Base-by-base conservation (phyloP, 2,113 vertebrate species). In the Ptilorrhoa leucosticta region DNA sequence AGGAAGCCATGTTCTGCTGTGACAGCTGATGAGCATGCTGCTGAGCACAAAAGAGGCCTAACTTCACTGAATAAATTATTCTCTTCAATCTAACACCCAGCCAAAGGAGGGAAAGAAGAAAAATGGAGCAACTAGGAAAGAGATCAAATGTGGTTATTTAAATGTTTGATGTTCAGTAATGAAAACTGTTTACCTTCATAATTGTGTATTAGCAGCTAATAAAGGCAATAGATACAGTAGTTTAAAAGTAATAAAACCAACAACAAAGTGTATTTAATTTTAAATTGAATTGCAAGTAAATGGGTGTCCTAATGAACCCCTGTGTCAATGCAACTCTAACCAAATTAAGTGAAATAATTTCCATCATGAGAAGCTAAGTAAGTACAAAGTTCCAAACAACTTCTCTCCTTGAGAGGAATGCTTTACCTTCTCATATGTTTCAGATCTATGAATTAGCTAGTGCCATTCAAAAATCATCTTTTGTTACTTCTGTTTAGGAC, bases 231-330 rank as follows among this genome's bases (percentile, higher is more conserved):
- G 97, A 98, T 98, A 98, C 98, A 98, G 97, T 98, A 97, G 97
- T 98, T 98, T 98, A 98, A 98, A 98, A 98, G 98, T 97, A 98
- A 98, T 98, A 98, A 97, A 97, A 98, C 98, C 95, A 95, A 97
- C 98, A 98, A 97, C 96, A 97, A 98, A 98, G 98, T 98, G 98
- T 98, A 97, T 98, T 98, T 98, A 98, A 98, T 98, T 98, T 98
- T 97, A 98, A 97, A 98, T 98, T 98, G 98, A 97, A 98, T 98
- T 97, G 97, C 98, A 90, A 90, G 97, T 63, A 98, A 98, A 98
- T 98, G 98, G 89, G 83, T 83, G 58, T 97, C 95, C 97, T 98
- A 98, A 98, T 98, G 98, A 98, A 96, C 94, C 96, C 92, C 85
- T 86, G 87, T 98, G 97, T 98, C 98, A 97, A 45, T 90, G 94